A percentile compares a stretch with the other conserved stretches of the same genome.
Evolutionary conservation across 1,140 invertebrate genomes (phyloP).

Genomic region (Tetramorium alpestre): DNA sequence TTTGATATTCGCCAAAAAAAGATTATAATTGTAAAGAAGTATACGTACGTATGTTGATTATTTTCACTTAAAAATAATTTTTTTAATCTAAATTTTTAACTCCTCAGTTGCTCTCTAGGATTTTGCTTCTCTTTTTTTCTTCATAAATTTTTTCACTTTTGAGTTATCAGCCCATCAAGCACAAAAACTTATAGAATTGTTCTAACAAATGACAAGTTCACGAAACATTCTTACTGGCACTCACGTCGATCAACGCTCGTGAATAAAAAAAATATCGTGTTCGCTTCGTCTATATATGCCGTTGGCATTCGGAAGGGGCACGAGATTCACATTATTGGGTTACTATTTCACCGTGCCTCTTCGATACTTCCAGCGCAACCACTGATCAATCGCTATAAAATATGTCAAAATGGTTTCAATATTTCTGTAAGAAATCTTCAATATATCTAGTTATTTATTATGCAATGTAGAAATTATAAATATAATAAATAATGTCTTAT

Average conservation of each 20-base stretch:
- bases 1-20: not conserved
- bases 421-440: not conserved
- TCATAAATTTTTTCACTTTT: constrained; percentile 5
- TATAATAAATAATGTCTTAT: not conserved
- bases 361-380: constrained; percentile 2
- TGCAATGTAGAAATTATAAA: not conserved
- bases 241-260: constrained; percentile 59
- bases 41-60: constrained; percentile 21
- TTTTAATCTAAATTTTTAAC: not conserved
- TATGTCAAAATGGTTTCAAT: not conserved
- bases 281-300: constrained; percentile 68
- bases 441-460: not conserved
- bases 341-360: constrained; percentile 57
- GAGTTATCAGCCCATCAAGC: not conserved
- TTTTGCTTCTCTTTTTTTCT: not conserved
- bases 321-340: constrained; percentile 63
- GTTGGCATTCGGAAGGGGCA: constrained; percentile 54
- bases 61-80: constrained; percentile 19
- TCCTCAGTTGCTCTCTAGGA: not conserved
- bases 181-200: not conserved
- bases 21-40: not conserved
- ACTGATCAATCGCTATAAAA: not conserved
- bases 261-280: constrained; percentile 69
- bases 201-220: constrained; percentile 32
- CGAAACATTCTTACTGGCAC: constrained; percentile 40